Percentiles rank a stretch among this genome's conserved stretches.
These are phyloP conservation scores for Chaetops frenatus DNA, from an alignment of 2,113 vertebrate genomes.

Conservation along the genomic window DNA sequence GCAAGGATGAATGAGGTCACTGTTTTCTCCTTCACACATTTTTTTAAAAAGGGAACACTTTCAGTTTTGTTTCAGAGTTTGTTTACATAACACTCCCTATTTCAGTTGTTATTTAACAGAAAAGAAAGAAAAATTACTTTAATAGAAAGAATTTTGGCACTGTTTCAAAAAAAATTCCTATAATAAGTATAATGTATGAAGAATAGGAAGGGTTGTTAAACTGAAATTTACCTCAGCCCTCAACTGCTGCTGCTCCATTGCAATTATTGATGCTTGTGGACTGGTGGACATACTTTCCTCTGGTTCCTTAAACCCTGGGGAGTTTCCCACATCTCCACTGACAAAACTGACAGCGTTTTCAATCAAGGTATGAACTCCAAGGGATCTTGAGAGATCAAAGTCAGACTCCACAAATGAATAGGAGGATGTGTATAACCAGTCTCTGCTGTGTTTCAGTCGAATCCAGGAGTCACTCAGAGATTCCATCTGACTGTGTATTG, in stretches of 20 bases:
- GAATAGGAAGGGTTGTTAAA: neutral
- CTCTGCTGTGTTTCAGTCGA: conserved; percentile 81
- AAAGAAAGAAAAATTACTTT: neutral
- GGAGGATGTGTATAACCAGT: conserved; percentile 78
- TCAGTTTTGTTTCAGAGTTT: neutral
- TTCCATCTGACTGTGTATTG: conserved; percentile 71
- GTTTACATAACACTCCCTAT: neutral
- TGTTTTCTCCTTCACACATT: accelerated
- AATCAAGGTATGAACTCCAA: conserved; percentile 87
- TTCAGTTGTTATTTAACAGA: neutral
- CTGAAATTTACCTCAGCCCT: conserved; percentile 83
- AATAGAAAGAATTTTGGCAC: neutral
- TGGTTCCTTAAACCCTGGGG: conserved; percentile 90
- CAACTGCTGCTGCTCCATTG: conserved; percentile 95
- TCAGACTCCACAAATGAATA: conserved; percentile 83
- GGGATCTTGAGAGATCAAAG: conserved; percentile 82
- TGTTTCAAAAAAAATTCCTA: neutral
- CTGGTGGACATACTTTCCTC: conserved; percentile 94
- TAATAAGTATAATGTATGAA: neutral
- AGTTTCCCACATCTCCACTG: conserved; percentile 87
- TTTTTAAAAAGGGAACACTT: neutral
- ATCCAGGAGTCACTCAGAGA: conserved; percentile 88
- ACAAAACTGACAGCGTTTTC: conserved; percentile 94
- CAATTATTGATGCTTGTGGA: conserved; percentile 87
- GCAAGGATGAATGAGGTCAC: neutral